Evolutionary conservation across 2,113 vertebrate species (phyloP), one percentile per base, ranked within the genome.

Genomic region (Bubalus kerabau): DNA sequence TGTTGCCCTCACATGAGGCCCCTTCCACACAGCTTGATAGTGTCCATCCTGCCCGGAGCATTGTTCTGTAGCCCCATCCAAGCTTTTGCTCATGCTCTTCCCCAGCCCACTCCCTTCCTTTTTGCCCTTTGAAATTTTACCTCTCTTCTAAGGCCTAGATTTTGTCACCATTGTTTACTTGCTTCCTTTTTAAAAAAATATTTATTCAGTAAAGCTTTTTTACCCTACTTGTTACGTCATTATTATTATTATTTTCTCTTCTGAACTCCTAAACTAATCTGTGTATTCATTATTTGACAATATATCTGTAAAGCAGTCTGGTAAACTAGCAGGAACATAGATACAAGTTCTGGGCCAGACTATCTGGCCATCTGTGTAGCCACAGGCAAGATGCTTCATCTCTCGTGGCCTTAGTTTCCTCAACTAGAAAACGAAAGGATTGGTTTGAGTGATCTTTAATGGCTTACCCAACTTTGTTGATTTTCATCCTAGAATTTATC

Each of bases 1-100:
- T 11, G 19, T 8, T 32, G 28, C 30, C 30, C n/a, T 92, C 64
- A 15, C 1, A 1, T 0, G 23, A 76, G 36, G 40, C 15, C 10
- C 6, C 54, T 86, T 81, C 6, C 11, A 14, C 26, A 91, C 16
- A 67, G 59, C 0, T 17, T 7, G 15, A 19, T 3, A 9, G 71
- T 40, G 19, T 26, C n/a, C 56, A 59, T 14, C 46, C 26, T 10
- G 0, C 48, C 13, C 8, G 0, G 1, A 46, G 11, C 3, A 0
- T 43, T 43, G 7, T 30, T 59, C 23, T 76, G 3, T 7, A 23
- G 57, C 19, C 30, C 10, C 15, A 7, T 4, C n/a, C 1, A 13
- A 26, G n/a, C 12, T 40, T 17, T 3, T 1, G 15, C 3, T n/a
- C 26, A 2, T 24, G 23, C 14, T 57, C 23, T 50, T 82, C 11